These are phyloP conservation scores for Glandiceps talaboti DNA, from an alignment of 53 echinoderm and acorn worm genomes.

Conservation along the genomic window DNA sequence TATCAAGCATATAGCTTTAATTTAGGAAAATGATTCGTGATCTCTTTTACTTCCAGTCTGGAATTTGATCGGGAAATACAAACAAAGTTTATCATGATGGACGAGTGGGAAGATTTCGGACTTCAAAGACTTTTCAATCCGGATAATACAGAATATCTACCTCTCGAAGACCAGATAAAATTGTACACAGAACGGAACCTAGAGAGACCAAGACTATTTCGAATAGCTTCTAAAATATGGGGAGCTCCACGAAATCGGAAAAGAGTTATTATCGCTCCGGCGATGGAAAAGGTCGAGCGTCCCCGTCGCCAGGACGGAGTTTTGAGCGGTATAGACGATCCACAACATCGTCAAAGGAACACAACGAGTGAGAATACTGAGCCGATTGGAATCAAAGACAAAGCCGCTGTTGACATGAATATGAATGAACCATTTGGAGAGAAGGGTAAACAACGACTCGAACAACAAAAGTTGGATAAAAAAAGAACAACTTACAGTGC, in stretches of 20 bases:
- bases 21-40: no score
- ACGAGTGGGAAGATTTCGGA: constrained; percentile 68
- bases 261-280: constrained; percentile 53
- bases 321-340: no score
- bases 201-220: constrained; percentile 38
- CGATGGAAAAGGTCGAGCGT: constrained; percentile 33
- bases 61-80: no score
- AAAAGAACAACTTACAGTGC: constrained; percentile 44
- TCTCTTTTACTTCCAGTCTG: no score
- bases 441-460: constrained; percentile 10
- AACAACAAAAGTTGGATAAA: constrained; percentile 38
- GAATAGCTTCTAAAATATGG: constrained; percentile 53
- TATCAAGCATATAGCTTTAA: no score
- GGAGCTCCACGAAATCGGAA: constrained; percentile 39
- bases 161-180: constrained; percentile 76
- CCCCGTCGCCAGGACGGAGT: constrained; percentile 27
- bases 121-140: constrained; percentile 72
- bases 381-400: no score
- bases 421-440: constrained; percentile 17
- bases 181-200: constrained; percentile 75
- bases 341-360: no score
- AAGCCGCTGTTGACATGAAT: no score
- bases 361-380: no score
- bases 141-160: constrained; percentile 57
- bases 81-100: no score